Percentiles rank a stretch among this genome's conserved stretches.
Conservation (phyloP, 2,113 vertebrate genomes). For the Rostratula benghalensis region DNA sequence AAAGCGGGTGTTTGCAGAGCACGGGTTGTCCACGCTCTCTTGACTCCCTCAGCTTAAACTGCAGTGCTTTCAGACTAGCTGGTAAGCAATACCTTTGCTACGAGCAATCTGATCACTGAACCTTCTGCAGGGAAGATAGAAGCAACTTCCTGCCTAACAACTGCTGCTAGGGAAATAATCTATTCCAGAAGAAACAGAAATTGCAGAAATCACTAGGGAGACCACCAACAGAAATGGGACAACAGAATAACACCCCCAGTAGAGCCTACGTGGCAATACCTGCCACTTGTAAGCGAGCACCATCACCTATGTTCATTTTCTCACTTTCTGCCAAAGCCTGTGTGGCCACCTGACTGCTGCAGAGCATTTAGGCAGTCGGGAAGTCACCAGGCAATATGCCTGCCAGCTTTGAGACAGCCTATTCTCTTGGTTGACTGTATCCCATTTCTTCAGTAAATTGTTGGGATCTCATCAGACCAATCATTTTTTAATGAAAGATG, state of each 20-base stretch:
- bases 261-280: rapidly evolving
- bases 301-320: neutral
- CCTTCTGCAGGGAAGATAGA: neutral
- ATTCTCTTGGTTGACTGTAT: neutral
- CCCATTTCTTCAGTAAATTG: neutral
- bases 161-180: neutral
- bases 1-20: neutral
- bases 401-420: neutral
- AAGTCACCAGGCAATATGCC: rapidly evolving
- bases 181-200: neutral
- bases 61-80: neutral
- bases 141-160: neutral
- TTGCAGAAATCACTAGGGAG: neutral
- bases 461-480: neutral
- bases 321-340: neutral
- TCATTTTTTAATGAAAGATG: neutral
- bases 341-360: neutral
- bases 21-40: neutral
- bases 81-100: neutral
- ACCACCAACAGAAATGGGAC: neutral
- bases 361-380: neutral
- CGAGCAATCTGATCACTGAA: neutral
- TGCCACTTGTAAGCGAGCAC: neutral
- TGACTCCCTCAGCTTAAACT: neutral
- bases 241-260: neutral